phyloP scores from a whole-genome alignment of 35 echinoderm and acorn worm species.

The Stichopus chloronotus region DNA sequence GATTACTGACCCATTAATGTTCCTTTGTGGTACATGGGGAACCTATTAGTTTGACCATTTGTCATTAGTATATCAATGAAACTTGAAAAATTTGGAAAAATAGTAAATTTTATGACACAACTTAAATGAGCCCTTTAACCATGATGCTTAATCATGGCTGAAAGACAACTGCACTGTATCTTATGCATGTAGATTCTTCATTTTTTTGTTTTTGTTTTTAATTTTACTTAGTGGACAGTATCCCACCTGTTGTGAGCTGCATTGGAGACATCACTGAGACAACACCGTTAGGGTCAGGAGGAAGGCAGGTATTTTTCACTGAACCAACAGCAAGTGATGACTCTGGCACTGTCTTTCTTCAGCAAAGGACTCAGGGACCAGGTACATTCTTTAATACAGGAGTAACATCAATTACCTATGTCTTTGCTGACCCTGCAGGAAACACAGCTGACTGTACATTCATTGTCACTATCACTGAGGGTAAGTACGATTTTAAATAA shows the following conservation, averaged over 20 bases:
- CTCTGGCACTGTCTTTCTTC: background rate
- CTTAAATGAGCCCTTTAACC: no score
- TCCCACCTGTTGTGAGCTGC: slow-evolving; percentile 7
- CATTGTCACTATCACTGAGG: background rate
- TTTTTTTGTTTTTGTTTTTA: no score
- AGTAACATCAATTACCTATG: background rate
- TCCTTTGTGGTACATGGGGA: no score
- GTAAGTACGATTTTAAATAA: no score
- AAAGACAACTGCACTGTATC: no score
- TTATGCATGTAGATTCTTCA: no score
- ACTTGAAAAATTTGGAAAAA: no score
- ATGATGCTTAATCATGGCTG: no score
- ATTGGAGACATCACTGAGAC: slow-evolving; percentile 53
- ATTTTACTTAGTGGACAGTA: background rate
- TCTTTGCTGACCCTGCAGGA: slow-evolving; percentile 4
- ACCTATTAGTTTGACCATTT: no score
- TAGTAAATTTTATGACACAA: no score
- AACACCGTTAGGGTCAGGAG: background rate
- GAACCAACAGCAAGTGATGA: slow-evolving; percentile 65
- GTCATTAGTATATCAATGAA: no score
- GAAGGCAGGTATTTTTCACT: slow-evolving; percentile 50
- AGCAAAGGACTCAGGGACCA: background rate
- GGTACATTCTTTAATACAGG: background rate
- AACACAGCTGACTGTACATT: slow-evolving; percentile 35
- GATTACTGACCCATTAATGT: no score